A percentile compares a stretch with the other conserved stretches of the same genome.
phyloP scores from a whole-genome alignment of 2,888 invertebrate genomes.

The Polydrusus pterygomalis region DNA sequence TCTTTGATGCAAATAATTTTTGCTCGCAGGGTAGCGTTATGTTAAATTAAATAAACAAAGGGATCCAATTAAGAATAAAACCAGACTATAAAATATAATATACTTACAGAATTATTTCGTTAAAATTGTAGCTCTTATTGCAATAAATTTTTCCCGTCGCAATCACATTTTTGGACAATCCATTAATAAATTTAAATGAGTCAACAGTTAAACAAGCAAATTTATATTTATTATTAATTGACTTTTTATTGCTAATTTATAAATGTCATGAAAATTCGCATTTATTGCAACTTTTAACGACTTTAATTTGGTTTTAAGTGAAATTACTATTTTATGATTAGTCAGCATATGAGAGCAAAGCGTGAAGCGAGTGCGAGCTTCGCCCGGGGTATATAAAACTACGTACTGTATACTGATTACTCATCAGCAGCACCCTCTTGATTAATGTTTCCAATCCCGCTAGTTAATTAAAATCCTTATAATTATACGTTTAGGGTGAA shows the following conservation, averaged over 20 bases:
- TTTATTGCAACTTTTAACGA: constrained; percentile 14
- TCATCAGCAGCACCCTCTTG: constrained; percentile 69
- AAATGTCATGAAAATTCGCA: background rate
- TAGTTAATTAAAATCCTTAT: constrained; percentile 71
- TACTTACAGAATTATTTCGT: too few species aligned
- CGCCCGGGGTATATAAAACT: constrained; percentile 60
- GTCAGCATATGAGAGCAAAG: constrained; percentile 28
- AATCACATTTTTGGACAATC: too few species aligned
- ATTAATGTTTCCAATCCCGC: constrained; percentile 69
- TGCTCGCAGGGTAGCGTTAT: too few species aligned
- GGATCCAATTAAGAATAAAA: too few species aligned
- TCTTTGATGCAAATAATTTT: too few species aligned
- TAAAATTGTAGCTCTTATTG: too few species aligned
- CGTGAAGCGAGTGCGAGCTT: constrained; percentile 7
- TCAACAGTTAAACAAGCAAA: too few species aligned
- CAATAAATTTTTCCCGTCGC: too few species aligned
- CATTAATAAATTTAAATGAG: too few species aligned
- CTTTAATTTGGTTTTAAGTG: constrained; percentile 14
- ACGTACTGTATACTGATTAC: constrained; percentile 66
- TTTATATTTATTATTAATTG: background rate
- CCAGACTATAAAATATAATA: too few species aligned
- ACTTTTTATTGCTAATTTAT: background rate
- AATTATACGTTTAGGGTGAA: constrained; percentile 63
- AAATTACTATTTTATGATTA: constrained; percentile 25
- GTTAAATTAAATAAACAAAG: too few species aligned